Evolutionary conservation across 2,888 invertebrate genomes (phyloP).

Genomic region (Apodemia duryi): DNA sequence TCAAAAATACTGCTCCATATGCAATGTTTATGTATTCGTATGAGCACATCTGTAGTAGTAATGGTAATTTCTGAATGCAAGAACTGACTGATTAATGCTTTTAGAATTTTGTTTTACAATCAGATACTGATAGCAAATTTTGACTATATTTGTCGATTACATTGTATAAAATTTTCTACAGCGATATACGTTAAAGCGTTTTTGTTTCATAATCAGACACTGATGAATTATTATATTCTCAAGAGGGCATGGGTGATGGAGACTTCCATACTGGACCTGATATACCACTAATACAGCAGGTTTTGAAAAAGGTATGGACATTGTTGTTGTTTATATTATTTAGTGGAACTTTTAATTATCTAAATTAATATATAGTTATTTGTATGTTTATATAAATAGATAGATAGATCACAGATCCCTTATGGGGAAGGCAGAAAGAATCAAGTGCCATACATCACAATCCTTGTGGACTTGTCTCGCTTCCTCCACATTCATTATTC

Average conservation of each 20-base stretch:
- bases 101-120: too few relatives aligned
- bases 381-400: too few relatives aligned
- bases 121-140: too few relatives aligned
- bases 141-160: too few relatives aligned
- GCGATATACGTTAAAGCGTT: too few relatives aligned
- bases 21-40: neutral
- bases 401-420: too few relatives aligned
- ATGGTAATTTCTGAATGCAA: neutral
- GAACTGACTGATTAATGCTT: neutral
- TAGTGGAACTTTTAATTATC: neutral
- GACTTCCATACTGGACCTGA: constrained; percentile 43
- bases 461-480: too few relatives aligned
- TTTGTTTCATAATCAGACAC: too few relatives aligned
- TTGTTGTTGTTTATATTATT: neutral
- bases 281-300: constrained; percentile 43
- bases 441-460: too few relatives aligned
- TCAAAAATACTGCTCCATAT: neutral
- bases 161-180: too few relatives aligned
- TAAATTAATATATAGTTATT: neutral
- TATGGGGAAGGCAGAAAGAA: too few relatives aligned
- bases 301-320: constrained; percentile 47
- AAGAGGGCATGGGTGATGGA: constrained; percentile 33
- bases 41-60: neutral
- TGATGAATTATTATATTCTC: constrained; percentile 41
- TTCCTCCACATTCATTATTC: too few relatives aligned